Conservation (phyloP, 2,888 invertebrate species). For the Limnephilus auricula region DNA sequence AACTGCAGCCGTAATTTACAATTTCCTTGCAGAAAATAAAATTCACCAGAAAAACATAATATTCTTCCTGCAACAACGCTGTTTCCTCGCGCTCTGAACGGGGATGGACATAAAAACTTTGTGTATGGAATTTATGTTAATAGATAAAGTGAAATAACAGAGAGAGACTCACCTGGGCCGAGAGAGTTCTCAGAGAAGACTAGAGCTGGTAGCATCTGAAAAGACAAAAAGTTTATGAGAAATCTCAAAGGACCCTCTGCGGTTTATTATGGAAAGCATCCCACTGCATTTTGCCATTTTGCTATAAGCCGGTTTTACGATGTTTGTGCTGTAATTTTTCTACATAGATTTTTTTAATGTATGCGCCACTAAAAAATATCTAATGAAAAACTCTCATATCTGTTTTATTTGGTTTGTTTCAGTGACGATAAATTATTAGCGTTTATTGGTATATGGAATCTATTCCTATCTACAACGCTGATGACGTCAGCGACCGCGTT, state of each 20-base stretch:
- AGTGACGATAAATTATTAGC: no score
- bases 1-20: not conserved
- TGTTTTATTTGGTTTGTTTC: no score
- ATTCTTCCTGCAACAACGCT: not conserved
- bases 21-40: not conserved
- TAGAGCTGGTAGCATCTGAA: constrained; percentile 14
- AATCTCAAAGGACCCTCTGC: not conserved
- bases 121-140: not conserved
- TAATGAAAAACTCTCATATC: no score
- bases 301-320: not conserved
- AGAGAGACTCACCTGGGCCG: not conserved
- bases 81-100: not conserved
- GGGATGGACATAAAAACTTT: not conserved
- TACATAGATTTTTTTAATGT: not conserved
- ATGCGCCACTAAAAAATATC: no score
- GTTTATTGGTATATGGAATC: no score
- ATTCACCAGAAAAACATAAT: not conserved
- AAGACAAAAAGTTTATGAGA: constrained; percentile 25
- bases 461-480: no score
- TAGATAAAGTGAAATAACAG: constrained; percentile 7
- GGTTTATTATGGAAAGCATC: not conserved
- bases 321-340: not conserved
- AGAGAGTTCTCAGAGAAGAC: not conserved
- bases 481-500: no score
- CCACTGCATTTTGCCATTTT: not conserved